Base-by-base conservation (phyloP, 1,140 invertebrate genomes). In the Odontomachus brunneus region DNA sequence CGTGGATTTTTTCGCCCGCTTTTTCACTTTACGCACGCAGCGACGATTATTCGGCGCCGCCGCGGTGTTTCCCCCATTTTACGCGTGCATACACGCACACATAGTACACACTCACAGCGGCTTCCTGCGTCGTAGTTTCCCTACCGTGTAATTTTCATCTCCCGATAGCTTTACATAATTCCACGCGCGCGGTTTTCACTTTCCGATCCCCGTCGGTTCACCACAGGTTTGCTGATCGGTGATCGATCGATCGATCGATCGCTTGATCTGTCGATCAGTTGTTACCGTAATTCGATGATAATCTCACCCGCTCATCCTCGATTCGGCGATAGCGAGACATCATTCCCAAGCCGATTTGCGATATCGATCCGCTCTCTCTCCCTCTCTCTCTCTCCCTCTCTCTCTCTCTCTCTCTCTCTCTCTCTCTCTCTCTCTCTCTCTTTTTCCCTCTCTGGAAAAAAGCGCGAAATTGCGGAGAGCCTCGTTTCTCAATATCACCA, bases 101-200 rank as follows among this genome's bases (percentile, higher is more conserved):
- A 33, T 5, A 33, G n/a, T n/a, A n/a, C n/a, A n/a, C 38, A 44
- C 38, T 33, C 19, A 14, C 7, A 38, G 62, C 49, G n/a, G 57
- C 69, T 86, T 69, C n/a, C 38, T 49, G 22, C 24, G 14, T 38
- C 15, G 71, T 12, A 74, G 9, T 44, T 49, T 81, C 14, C 15
- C 33, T 63, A 57, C 19, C 72, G 3, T 81, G n/a, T 48, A 88
- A 88, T 88, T 88, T 80, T 72, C 66, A 22, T 69, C 14, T 26
- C 15, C 29, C 48, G 26, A 15, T 29, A 12, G n/a, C 22, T 78
- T 65, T 49, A 57, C 63, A 24, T 76, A 73, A 84, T 60, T 22
- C 12, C 29, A 48, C 3, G 29, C 2, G 15, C n/a, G 22, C 84
- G 19, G 29, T 87, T 87, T 63, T 83, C 84, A 62, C 75, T 85